These are phyloP conservation scores for Melanostigma gelatinosum DNA, from an alignment of 2,113 vertebrate species.

Conservation along the genomic window DNA sequence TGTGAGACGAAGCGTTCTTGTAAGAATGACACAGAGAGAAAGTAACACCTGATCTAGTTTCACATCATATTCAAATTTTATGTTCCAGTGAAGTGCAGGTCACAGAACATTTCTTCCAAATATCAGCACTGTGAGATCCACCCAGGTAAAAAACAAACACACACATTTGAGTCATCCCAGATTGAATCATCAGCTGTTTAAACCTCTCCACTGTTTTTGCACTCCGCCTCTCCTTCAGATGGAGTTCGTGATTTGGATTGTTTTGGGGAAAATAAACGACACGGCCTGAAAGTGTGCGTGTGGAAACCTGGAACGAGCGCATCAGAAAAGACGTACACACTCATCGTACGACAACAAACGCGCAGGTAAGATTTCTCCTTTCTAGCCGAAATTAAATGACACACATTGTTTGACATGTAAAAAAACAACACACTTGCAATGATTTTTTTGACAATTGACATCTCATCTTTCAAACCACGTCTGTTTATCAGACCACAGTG, in stretches of 20 bases:
- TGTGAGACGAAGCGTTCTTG: background rate
- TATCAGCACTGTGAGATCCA: constrained; percentile 44
- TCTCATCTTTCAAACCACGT: background rate
- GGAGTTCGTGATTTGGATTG: constrained; percentile 72
- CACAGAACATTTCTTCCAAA: background rate
- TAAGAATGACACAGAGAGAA: background rate
- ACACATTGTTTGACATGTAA: background rate
- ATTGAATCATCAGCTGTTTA: background rate
- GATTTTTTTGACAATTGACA: background rate
- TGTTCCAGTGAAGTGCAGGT: constrained; percentile 18
- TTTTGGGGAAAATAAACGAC: background rate
- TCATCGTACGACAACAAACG: constrained; percentile 43
- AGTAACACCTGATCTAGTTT: constrained; percentile 6
- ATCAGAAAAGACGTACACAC: constrained; percentile 45
- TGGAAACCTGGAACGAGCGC: constrained; percentile 62
- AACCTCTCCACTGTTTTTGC: background rate
- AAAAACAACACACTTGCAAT: background rate
- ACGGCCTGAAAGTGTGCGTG: background rate
- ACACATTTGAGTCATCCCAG: background rate
- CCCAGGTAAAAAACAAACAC: constrained; percentile 52
- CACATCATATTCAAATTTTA: background rate
- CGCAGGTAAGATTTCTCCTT: background rate
- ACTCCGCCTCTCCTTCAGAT: constrained; percentile 49
- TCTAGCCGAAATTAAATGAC: background rate
- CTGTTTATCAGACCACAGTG: rapidly evolving